These are phyloP conservation scores for Hippocampus zosterae DNA, from an alignment of 2,113 vertebrate species.

Conservation along the genomic window DNA sequence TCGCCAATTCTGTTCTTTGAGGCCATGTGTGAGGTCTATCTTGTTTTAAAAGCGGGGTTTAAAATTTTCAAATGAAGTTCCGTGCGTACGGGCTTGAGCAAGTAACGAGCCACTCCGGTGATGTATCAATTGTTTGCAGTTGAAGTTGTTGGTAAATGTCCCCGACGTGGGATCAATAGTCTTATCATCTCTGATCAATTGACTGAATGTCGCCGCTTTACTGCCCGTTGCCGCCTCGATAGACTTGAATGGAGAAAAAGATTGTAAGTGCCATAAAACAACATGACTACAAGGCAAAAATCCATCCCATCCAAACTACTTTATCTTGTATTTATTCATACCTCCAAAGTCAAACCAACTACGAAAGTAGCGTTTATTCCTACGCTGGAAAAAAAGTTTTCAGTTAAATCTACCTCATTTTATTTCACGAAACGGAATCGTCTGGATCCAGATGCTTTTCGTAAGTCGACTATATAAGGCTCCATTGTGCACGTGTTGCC, in stretches of 20 bases:
- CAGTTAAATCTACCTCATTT: too few relatives aligned
- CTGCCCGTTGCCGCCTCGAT: neutral
- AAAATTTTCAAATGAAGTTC: neutral
- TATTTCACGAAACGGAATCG: too few relatives aligned
- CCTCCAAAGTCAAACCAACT: too few relatives aligned
- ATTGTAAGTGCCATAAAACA: neutral
- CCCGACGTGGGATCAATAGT: neutral
- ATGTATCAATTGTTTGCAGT: neutral
- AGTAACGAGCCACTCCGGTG: neutral
- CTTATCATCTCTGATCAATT: neutral
- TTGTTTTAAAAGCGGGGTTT: neutral
- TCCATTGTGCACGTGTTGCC: too few relatives aligned
- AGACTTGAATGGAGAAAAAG: conserved; percentile 4
- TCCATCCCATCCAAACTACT: too few relatives aligned
- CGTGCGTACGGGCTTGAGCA: neutral
- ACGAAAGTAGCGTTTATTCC: too few relatives aligned
- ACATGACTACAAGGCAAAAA: neutral
- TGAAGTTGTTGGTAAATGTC: conserved; percentile 1
- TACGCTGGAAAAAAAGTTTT: too few relatives aligned
- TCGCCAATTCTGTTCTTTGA: neutral
- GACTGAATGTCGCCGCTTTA: conserved; percentile 6
- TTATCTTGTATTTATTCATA: too few relatives aligned
- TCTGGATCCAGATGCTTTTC: too few relatives aligned
- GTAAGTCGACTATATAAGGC: too few relatives aligned
- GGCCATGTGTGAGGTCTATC: neutral